Evolutionary conservation across 1,140 invertebrate genomes (phyloP).

Genomic region (Drosophila santomea): DNA sequence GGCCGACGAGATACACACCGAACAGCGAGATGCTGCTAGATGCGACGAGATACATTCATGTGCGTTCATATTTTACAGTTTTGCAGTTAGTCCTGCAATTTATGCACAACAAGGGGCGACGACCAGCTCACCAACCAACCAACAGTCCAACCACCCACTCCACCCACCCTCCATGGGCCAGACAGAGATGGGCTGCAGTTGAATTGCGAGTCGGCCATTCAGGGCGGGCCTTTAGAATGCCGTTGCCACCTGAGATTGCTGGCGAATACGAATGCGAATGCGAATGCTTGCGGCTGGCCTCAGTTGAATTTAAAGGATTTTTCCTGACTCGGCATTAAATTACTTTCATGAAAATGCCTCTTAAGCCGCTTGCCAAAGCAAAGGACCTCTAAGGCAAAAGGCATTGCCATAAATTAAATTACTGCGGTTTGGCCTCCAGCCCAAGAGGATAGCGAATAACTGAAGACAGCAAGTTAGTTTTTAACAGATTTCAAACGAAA

Average conservation of each 20-base stretch:
- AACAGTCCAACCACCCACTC: neutral
- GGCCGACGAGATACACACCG: slow-evolving; percentile 47
- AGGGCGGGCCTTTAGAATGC: slow-evolving; percentile 49
- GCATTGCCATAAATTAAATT: slow-evolving; percentile 43
- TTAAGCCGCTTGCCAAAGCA: slow-evolving; percentile 17
- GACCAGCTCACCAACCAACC: too few relatives aligned
- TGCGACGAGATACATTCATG: slow-evolving; percentile 49
- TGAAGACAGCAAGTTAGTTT: slow-evolving; percentile 20
- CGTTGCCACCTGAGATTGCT: slow-evolving; percentile 50
- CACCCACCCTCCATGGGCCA: neutral
- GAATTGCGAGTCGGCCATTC: slow-evolving; percentile 49
- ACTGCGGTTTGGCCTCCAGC: slow-evolving; percentile 22
- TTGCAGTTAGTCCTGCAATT: slow-evolving; percentile 76
- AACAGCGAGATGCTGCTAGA: slow-evolving; percentile 23
- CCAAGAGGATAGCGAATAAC: neutral
- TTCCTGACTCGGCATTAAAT: slow-evolving; percentile 28
- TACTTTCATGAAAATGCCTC: slow-evolving; percentile 30
- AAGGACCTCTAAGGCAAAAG: neutral
- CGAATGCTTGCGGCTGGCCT: slow-evolving; percentile 53
- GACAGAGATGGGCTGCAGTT: neutral
- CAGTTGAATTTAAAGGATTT: slow-evolving; percentile 37
- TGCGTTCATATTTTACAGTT: slow-evolving; percentile 70
- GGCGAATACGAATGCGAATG: slow-evolving; percentile 23
- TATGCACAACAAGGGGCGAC: slow-evolving; percentile 63
- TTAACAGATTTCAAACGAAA: slow-evolving; percentile 39